These are phyloP conservation scores for Cerceris rybyensis DNA, from an alignment of 2,888 invertebrate species.

Conservation along the genomic window DNA sequence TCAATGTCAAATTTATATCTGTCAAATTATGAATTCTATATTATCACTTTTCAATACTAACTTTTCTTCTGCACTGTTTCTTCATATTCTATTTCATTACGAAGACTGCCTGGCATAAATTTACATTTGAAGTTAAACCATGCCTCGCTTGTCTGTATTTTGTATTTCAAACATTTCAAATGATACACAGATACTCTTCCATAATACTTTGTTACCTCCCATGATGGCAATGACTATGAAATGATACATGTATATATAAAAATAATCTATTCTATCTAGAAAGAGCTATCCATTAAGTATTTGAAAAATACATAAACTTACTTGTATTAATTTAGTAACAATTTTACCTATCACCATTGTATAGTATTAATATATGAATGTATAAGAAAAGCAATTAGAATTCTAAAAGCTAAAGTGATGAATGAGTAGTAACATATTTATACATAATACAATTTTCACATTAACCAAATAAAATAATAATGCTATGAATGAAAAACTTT, in stretches of 20 bases:
- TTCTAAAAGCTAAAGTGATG: constrained; percentile 9
- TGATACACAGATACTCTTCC: constrained; percentile 69
- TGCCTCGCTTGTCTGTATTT: constrained; percentile 69
- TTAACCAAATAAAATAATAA: constrained; percentile 32
- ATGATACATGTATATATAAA: background rate
- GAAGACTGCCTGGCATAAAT: constrained; percentile 66
- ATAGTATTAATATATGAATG: constrained; percentile 23
- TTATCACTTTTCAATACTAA: constrained; percentile 7
- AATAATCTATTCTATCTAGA: background rate
- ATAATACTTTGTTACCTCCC: constrained; percentile 73
- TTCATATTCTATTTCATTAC: constrained; percentile 57
- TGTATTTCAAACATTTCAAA: constrained; percentile 68
- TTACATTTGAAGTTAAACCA: constrained; percentile 70
- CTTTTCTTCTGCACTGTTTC: constrained; percentile 31
- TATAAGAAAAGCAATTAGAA: constrained; percentile 4
- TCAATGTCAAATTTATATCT: too few relatives aligned
- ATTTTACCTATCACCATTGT: constrained; percentile 67
- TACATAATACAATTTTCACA: constrained; percentile 16
- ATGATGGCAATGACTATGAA: constrained; percentile 67
- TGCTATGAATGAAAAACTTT: constrained; percentile 23
- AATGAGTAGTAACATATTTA: constrained; percentile 26
- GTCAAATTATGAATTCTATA: background rate
- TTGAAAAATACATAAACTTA: constrained; percentile 35
- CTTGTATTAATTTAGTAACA: constrained; percentile 67
- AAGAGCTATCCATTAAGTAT: background rate